Conservation (phyloP, 2,888 invertebrate species). For the Polydrusus tereticollis region DNA sequence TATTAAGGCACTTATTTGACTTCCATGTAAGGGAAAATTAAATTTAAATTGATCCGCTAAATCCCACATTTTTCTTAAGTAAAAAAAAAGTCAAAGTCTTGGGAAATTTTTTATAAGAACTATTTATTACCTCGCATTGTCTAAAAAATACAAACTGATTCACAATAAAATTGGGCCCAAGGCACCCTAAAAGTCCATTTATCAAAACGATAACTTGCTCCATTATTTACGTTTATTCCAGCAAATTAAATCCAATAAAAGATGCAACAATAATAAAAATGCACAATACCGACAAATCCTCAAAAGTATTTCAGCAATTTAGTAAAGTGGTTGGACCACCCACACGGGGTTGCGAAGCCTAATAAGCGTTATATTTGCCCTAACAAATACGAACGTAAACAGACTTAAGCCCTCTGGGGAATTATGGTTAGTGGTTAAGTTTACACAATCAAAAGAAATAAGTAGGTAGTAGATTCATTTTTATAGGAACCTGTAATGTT, state of each 20-base stretch:
- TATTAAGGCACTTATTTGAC: no score
- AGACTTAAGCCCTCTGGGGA: slow-evolving; percentile 8
- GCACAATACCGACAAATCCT: slow-evolving; percentile 17
- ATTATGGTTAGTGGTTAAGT: slow-evolving; percentile 15
- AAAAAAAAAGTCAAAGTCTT: no score
- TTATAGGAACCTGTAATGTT: no score
- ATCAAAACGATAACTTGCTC: neutral
- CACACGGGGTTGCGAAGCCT: slow-evolving; percentile 15
- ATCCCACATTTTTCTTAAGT: no score
- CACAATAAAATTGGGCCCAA: neutral
- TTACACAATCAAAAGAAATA: neutral
- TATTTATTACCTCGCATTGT: no score
- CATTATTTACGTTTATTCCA: slow-evolving; percentile 13
- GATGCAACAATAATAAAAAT: slow-evolving; percentile 17
- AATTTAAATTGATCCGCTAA: no score
- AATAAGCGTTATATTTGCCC: slow-evolving; percentile 35
- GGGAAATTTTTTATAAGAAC: no score
- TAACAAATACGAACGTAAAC: slow-evolving; percentile 30
- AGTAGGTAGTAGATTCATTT: no score
- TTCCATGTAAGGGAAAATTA: no score
- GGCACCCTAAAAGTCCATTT: neutral
- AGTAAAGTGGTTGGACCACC: slow-evolving; percentile 34
- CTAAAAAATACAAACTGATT: no score
- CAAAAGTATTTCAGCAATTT: slow-evolving; percentile 29
- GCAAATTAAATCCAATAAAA: slow-evolving; percentile 26